Conservation (phyloP, 2,888 invertebrate species). For the Drosophila kanekoi region DNA sequence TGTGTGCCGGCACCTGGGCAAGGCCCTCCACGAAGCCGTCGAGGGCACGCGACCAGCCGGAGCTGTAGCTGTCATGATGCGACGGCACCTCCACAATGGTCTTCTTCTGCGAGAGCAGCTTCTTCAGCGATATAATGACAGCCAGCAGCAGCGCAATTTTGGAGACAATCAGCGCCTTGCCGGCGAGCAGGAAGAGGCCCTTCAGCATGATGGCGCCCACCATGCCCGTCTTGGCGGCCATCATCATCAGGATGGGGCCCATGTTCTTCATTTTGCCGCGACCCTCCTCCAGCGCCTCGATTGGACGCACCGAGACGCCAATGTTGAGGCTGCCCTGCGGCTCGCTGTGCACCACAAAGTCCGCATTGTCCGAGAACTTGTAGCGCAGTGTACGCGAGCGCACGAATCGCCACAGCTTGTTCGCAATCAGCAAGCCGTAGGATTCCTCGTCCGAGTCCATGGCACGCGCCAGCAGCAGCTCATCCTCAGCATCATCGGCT, state of each 20-base stretch:
- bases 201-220: constrained; percentile 93
- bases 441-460: constrained; percentile 87
- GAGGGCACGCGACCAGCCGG: constrained; percentile 87
- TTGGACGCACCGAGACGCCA: constrained; percentile 89
- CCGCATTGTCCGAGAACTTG: constrained; percentile 91
- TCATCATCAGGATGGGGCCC: constrained; percentile 90
- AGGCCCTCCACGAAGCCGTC: constrained; percentile 85
- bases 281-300: constrained; percentile 87
- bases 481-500: constrained; percentile 87
- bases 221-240: constrained; percentile 92
- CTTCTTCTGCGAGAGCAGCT: constrained; percentile 89
- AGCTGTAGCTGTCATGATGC: constrained; percentile 87
- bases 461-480: constrained; percentile 86
- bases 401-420: constrained; percentile 91
- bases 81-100: constrained; percentile 90
- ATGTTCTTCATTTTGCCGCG: constrained; percentile 90
- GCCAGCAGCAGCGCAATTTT: constrained; percentile 93
- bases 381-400: constrained; percentile 92
- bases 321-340: constrained; percentile 87
- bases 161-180: constrained; percentile 93
- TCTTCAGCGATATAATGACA: constrained; percentile 92
- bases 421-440: constrained; percentile 88
- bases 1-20: constrained; percentile 85
- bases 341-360: constrained; percentile 90
- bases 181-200: constrained; percentile 91